These are phyloP conservation scores for Petrolisthes cinctipes DNA, from an alignment of 2,888 invertebrate species.

Conservation along the genomic window DNA sequence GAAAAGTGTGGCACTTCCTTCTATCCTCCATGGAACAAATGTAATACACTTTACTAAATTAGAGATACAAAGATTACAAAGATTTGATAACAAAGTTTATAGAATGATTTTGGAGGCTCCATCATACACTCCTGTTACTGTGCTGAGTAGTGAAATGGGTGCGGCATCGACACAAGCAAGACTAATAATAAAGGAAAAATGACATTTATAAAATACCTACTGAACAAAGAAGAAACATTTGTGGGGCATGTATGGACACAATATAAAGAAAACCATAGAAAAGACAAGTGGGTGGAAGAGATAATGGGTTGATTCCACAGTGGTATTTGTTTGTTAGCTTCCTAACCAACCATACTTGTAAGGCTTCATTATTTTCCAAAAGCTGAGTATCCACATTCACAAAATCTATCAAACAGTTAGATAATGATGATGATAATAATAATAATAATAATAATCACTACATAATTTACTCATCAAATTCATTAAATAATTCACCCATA, in stretches of 20 bases:
- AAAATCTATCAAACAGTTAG: too few relatives aligned
- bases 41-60: not conserved
- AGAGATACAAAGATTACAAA: conserved; percentile 16
- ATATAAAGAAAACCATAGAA: not conserved
- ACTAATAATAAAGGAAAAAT: not conserved
- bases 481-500: too few relatives aligned
- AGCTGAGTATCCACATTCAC: too few relatives aligned
- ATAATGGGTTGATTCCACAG: too few relatives aligned
- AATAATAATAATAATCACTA: too few relatives aligned
- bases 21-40: not conserved
- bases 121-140: not conserved
- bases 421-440: too few relatives aligned
- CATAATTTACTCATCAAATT: too few relatives aligned
- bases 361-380: too few relatives aligned
- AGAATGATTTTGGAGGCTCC: conserved; percentile 7
- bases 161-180: not conserved
- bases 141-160: not conserved
- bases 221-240: not conserved
- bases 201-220: not conserved
- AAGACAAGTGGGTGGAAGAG: not conserved
- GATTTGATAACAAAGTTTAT: conserved; percentile 2
- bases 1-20: not conserved
- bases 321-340: too few relatives aligned
- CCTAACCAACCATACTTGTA: too few relatives aligned
- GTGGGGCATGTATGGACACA: not conserved